Base-by-base conservation (phyloP, 2,888 invertebrate species). In the Amblyjoppa proteus region DNA sequence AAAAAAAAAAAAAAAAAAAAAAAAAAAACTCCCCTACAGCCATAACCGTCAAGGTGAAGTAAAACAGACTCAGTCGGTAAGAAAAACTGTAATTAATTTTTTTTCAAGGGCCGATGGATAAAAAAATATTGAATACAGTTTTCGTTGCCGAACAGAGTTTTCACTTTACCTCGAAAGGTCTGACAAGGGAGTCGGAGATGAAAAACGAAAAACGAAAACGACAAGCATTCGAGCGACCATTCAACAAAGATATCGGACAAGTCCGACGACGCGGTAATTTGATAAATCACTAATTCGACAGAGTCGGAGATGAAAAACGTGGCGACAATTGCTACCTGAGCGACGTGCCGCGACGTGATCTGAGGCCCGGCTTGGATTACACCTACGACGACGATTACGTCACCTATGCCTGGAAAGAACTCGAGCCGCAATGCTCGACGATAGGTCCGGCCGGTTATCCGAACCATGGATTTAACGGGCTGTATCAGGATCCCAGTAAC, bases 371-470 rank as follows among this genome's bases (percentile, higher is more conserved):
- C 81, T 95, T 97, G 0, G 97, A 98, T 92, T 98, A 97, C 89
- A 95, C 95, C 0, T 95, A 96, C 79, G 97, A 97, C 53, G 94
- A 95, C 0, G 96, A 96, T 82, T 96, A 96, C 88, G 96, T 97
- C 95, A 94, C 97, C 38, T 97, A 97, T 89, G 96, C 97, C 0
- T 98, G 97, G 95, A 97, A 97, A 90, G 95, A 97, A 66, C 96
- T 96, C 88, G 97, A 97, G 91, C 96, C 97, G 20, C 95, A 96
- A 34, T 98, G 98, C 83, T 88, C 82, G 9, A 34, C 81, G 6
- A 45, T 51, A 7, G 51, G 81, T 4, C 25, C 71, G 7, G 83
- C 81, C 41, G 70, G 38, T 28, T 28, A 75, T 56, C 34, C 64
- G 9, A 49, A 75, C 2, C 31, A 84, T 11, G 66, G 38, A 51